These are phyloP conservation scores for Dermolepida albohirtum DNA, from an alignment of 2,888 invertebrate genomes.

Conservation along the genomic window DNA sequence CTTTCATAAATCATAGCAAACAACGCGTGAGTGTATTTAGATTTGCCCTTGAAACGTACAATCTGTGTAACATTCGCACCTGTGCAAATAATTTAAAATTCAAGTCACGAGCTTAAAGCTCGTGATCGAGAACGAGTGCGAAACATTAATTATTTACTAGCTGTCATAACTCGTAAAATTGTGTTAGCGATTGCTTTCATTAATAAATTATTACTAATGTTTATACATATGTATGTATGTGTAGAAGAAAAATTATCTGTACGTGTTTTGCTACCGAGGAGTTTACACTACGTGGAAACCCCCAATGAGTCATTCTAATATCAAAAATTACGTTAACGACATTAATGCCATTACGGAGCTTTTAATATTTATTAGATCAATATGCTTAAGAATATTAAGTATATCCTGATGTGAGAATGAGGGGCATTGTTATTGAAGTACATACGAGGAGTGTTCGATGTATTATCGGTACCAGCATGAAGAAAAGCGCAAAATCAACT, in stretches of 20 bases:
- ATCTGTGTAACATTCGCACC: slow-evolving; percentile 32
- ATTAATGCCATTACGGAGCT: no score
- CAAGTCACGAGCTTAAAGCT: slow-evolving; percentile 33
- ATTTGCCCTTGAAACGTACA: slow-evolving; percentile 21
- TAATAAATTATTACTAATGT: slow-evolving; percentile 25
- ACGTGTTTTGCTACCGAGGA: no score
- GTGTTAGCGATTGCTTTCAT: slow-evolving; percentile 18
- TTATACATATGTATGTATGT: not conserved
- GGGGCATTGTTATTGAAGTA: no score
- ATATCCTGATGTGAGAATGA: no score
- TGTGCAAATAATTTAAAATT: slow-evolving; percentile 34
- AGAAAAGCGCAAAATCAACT: no score
- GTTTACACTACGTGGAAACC: no score
- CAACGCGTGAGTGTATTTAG: not conserved
- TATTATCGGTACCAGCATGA: no score
- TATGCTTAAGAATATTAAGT: no score
- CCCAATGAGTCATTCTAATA: no score
- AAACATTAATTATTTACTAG: slow-evolving; percentile 32
- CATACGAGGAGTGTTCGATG: no score
- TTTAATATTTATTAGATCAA: no score
- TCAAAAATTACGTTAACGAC: no score
- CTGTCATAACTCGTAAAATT: slow-evolving; percentile 20
- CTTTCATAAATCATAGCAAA: not conserved
- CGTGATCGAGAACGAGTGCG: slow-evolving; percentile 29
- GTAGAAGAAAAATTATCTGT: not conserved